These are phyloP conservation scores for Nasonia giraulti DNA, from an alignment of 1,140 invertebrate genomes.

Conservation along the genomic window DNA sequence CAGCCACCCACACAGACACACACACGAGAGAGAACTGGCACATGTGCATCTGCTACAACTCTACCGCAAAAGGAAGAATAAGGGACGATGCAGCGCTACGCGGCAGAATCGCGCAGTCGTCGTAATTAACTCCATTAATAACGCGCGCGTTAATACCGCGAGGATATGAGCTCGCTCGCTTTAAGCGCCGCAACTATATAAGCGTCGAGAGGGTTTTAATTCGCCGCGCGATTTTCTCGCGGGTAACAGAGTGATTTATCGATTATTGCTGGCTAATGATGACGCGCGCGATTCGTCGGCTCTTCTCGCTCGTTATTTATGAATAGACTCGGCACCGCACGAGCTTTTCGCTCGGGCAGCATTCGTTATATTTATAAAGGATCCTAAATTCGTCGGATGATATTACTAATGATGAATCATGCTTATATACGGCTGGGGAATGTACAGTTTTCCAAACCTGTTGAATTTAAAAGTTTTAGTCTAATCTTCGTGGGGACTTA, in stretches of 20 bases:
- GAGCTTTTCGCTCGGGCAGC: too few relatives aligned
- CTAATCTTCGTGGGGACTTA: neutral
- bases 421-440: neutral
- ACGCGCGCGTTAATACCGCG: constrained; percentile 30
- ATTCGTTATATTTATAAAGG: too few relatives aligned
- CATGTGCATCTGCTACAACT: neutral
- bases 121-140: constrained; percentile 41
- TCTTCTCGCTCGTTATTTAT: neutral
- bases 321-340: neutral
- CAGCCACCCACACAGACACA: neutral
- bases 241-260: neutral
- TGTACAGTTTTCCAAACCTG: neutral
- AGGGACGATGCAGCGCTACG: neutral
- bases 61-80: constrained; percentile 10
- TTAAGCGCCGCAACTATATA: neutral
- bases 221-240: constrained; percentile 8
- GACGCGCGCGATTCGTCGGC: neutral
- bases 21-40: neutral
- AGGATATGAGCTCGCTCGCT: neutral
- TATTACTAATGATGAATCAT: neutral
- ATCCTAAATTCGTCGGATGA: neutral
- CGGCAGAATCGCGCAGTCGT: constrained; percentile 1
- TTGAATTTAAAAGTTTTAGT: constrained; percentile 1
- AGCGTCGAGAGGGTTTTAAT: neutral
- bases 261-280: constrained; percentile 3